Evolutionary conservation across 2,888 invertebrate species (phyloP).

Genomic region (Drosophila incognita): DNA sequence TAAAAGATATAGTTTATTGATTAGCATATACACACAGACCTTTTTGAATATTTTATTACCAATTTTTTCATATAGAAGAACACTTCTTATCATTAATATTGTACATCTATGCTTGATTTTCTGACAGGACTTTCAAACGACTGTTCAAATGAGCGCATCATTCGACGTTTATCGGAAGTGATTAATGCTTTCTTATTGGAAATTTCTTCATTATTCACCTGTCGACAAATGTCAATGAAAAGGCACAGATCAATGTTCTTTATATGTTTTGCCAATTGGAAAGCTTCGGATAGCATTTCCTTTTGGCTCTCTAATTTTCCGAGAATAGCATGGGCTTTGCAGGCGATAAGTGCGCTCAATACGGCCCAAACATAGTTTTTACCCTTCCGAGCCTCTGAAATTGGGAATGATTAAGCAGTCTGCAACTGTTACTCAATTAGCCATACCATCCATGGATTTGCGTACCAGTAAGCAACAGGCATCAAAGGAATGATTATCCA

Average conservation of each 20-base stretch:
- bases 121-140: not conserved
- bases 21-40: too few species aligned
- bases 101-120: not conserved
- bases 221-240: constrained; percentile 73
- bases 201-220: constrained; percentile 71
- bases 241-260: constrained; percentile 61
- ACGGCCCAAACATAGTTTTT: constrained; percentile 76
- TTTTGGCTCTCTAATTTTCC: constrained; percentile 78
- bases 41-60: not conserved
- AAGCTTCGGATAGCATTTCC: constrained; percentile 69
- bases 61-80: not conserved
- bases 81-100: not conserved
- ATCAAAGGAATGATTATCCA: constrained; percentile 73
- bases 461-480: constrained; percentile 74
- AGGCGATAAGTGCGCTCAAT: constrained; percentile 71
- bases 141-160: not conserved
- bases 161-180: constrained; percentile 7
- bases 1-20: too few species aligned
- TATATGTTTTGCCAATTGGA: constrained; percentile 56
- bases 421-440: too few species aligned
- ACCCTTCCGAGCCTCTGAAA: constrained; percentile 67
- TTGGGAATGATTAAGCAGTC: too few species aligned
- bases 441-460: constrained; percentile 72
- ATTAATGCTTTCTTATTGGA: constrained; percentile 57
- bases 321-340: constrained; percentile 78